Evolutionary conservation across 2,888 invertebrate species (phyloP).

Genomic region (Gerris lacustris): DNA sequence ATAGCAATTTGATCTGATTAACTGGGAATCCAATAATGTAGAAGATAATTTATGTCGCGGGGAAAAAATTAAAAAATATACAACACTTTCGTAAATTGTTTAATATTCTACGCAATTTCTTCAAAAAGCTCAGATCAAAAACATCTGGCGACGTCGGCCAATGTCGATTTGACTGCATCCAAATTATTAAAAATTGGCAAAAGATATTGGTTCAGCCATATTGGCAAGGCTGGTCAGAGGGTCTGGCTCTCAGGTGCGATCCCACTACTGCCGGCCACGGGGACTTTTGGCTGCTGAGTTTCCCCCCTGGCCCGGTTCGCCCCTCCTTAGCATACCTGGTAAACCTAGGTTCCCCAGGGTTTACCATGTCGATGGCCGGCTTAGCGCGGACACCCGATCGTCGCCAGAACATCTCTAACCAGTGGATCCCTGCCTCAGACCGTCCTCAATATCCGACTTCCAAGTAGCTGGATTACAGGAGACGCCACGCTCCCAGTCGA

Average conservation of each 20-base stretch:
- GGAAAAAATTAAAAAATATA: too few species aligned
- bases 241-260: slow-evolving; percentile 92
- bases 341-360: slow-evolving; percentile 66
- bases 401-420: slow-evolving; percentile 52
- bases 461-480: slow-evolving; percentile 97
- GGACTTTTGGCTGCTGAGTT: slow-evolving; percentile 99
- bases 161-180: too few species aligned
- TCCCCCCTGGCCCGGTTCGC: slow-evolving; percentile 97
- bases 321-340: slow-evolving; percentile 94
- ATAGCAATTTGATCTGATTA: too few species aligned
- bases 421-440: slow-evolving; percentile 78
- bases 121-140: too few species aligned
- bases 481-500: slow-evolving; percentile 59
- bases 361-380: slow-evolving; percentile 93
- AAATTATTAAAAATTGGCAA: slow-evolving; percentile 15
- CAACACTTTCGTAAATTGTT: too few species aligned
- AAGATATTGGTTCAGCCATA: slow-evolving; percentile 51
- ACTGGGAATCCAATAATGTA: too few species aligned
- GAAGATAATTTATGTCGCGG: too few species aligned
- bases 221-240: slow-evolving; percentile 75
- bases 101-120: too few species aligned
- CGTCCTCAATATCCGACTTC: slow-evolving; percentile 84
- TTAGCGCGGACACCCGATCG: slow-evolving; percentile 93
- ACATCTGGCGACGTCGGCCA: too few species aligned
- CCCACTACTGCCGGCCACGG: slow-evolving; percentile 98